Base-by-base conservation (phyloP, 1,140 invertebrate species). In the Medauroidea extradentata region DNA sequence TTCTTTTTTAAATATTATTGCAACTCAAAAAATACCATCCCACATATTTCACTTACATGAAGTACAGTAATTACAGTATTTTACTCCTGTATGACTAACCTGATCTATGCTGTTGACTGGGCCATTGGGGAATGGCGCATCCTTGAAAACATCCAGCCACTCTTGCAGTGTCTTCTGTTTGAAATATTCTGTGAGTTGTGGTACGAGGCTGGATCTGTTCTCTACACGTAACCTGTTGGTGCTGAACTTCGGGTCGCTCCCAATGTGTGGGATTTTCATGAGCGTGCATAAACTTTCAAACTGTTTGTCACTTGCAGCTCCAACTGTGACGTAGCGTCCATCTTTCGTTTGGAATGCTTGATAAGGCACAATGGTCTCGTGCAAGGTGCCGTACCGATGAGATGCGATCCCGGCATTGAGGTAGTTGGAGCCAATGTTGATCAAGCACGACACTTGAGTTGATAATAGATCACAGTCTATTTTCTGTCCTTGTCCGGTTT, bases 341-440 rank as follows among this genome's bases (percentile, higher is more conserved):
- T 93, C 85, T 69, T 81, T 82, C 0, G 92, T 94, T 67, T 79
- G 75, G 69, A 95, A 96, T 25, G 86, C 81, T 81, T 97, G 87
- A 71, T 98, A 98, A 0, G 96, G 96, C 0, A 98, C 95, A 64
- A 99, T 89, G 71, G 91, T 96, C 52, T 89, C 90, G 76, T 98
- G 95, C 4, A 89, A 91, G 0, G 94, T 97, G 3, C 96, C 95
- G 82, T 88, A 88, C 52, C 90, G 78, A 43, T 78, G 76, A 0
- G 86, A 87, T 68, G 94, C 90, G 65, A 83, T 79, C 46, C 85
- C 85, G 59, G 83, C 86, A 77, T 98, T 99, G 16, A 99, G 74
- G 73, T 92, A 98, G 78, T 94, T 96, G 1, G 87, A 89, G 0
- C 83, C 94, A 49, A 97, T 80, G 73, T 98, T 97, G 14, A 93